Evolutionary conservation across 2,797 vertebrate genomes (phyloP).

Genomic region (Coregonus sp.): DNA sequence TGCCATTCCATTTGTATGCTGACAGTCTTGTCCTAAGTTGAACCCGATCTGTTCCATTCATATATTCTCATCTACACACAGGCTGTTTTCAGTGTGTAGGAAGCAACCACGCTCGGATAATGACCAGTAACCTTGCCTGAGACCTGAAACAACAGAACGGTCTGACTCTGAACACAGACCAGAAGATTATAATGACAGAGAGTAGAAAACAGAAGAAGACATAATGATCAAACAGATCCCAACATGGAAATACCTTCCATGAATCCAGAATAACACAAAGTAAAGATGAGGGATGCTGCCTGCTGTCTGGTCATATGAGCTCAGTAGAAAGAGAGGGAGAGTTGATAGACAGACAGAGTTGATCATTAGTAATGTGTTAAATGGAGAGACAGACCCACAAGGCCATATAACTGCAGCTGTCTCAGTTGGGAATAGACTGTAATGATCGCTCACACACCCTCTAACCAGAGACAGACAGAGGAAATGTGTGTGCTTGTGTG

Average conservation of each 20-base stretch:
- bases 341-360: slow-evolving; percentile 18
- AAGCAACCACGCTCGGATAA: neutral
- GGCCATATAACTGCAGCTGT: slow-evolving; percentile 24
- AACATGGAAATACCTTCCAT: no score
- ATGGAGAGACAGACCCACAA: neutral
- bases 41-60: neutral
- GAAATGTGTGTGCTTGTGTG: slow-evolving; percentile 8
- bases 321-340: slow-evolving; percentile 12
- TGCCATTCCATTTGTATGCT: neutral
- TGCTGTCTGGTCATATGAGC: neutral
- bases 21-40: neutral
- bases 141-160: neutral
- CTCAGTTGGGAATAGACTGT: slow-evolving; percentile 27
- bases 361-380: neutral
- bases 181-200: neutral
- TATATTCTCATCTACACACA: neutral
- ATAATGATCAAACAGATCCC: no score
- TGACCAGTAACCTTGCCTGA: neutral
- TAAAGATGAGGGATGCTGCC: no score
- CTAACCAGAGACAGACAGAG: neutral
- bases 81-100: neutral
- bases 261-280: no score
- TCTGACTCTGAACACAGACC: neutral
- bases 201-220: neutral
- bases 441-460: slow-evolving; percentile 17